Base-by-base conservation (phyloP, 2,113 vertebrate species). In the Helogale parvula region DNA sequence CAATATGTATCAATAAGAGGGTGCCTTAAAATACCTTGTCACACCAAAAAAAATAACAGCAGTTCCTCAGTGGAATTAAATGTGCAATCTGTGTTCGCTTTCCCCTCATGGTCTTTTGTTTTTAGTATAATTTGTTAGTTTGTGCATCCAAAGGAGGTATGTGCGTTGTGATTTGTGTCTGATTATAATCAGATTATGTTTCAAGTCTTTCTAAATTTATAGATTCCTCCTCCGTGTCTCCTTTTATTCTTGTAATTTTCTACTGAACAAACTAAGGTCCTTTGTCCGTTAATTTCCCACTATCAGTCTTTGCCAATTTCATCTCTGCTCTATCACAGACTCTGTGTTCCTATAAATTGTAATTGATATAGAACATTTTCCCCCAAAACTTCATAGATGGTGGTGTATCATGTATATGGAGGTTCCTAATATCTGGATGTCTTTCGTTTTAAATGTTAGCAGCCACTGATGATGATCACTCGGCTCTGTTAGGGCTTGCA, bases 1-100 rank as follows among this genome's bases (percentile, higher is more conserved):
- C 35, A 93, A 29, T 86, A 68, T 88, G 5, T 93, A n/a, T 94
- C n/a, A 88, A 35, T 92, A 81, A 96, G 95, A 94, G 14, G 5
- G 15, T 69, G 12, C 50, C 35, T 95, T 81, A 66, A 92, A 79
- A 92, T 90, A 47, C 9, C 25, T 92, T 71, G 57, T 50, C 13
- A 41, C 11, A 87, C 38, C 3, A 38, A 66, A 57, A 82, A 60
- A 8, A 60, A 60, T 93, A 85, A 31, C 47, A 35, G 35, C 25
- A 63, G 1, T 60, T 85, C 35, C 84, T 96, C 88, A 90, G 4
- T 94, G 47, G 81, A 80, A 92, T 96, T 95, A 89, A 90, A 77
- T 80, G 80, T 71, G 3, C 47, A 13, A 6, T 89, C 50, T 47
- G 2, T 88, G 33, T 88, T 91, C 1, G 69, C 84, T 94, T 86